phyloP scores from a whole-genome alignment of 2,888 invertebrate genomes.

The Ophion slaviceki region DNA sequence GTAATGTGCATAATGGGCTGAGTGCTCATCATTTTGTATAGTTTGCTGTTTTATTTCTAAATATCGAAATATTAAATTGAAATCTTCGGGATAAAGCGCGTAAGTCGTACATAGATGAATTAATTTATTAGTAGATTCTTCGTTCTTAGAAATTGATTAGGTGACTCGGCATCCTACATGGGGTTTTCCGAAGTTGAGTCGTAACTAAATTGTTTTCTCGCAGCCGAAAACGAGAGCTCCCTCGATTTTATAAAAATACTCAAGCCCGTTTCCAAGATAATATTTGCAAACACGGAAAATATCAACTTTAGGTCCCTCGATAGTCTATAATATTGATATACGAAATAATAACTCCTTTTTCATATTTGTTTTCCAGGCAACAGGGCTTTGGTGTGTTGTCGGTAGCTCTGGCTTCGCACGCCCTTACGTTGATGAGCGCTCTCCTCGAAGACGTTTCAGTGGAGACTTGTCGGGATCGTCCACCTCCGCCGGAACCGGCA shows the following conservation, averaged over 20 bases:
- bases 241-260: too few relatives aligned
- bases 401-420: constrained; percentile 94
- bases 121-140: not conserved
- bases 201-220: not conserved
- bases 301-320: too few relatives aligned
- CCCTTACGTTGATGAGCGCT: constrained; percentile 90
- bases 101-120: not conserved
- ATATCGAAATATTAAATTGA: not conserved
- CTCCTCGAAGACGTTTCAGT: constrained; percentile 91
- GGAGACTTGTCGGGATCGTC: constrained; percentile 85
- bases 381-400: constrained; percentile 95
- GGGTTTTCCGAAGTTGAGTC: not conserved
- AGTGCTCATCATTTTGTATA: not conserved
- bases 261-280: not conserved
- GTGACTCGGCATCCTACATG: not conserved
- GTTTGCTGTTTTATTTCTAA: not conserved
- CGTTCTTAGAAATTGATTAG: constrained; percentile 3
- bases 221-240: not conserved
- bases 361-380: constrained; percentile 85
- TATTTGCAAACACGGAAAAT: too few relatives aligned
- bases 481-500: constrained; percentile 85
- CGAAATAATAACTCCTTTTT: too few relatives aligned
- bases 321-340: too few relatives aligned
- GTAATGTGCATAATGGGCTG: not conserved
- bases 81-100: not conserved